phyloP scores from a whole-genome alignment of 2,113 vertebrate genomes.

The Arothron firmamentum region DNA sequence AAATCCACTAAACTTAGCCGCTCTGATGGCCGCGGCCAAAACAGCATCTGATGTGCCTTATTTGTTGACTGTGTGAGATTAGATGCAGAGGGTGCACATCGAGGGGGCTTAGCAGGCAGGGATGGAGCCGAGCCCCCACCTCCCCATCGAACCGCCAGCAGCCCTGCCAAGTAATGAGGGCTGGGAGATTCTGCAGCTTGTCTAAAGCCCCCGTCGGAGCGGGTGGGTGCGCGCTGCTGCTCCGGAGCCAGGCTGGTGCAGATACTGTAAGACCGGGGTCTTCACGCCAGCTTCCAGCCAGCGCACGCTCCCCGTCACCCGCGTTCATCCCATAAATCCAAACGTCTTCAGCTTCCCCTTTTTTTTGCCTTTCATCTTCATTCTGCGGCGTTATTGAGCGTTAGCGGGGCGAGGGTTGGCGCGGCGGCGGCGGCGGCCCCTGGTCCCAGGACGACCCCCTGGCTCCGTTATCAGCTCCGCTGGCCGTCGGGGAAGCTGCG shows the following conservation, averaged over 20 bases:
- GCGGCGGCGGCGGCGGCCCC: background rate
- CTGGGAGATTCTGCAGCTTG: conserved; percentile 52
- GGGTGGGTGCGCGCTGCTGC: conserved; percentile 37
- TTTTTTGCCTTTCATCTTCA: too few species aligned
- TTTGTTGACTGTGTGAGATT: conserved; percentile 79
- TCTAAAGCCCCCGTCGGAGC: conserved; percentile 55
- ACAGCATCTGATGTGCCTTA: conserved; percentile 80
- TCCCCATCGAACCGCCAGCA: conserved; percentile 46
- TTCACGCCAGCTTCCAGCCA: too few species aligned
- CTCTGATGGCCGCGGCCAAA: conserved; percentile 68
- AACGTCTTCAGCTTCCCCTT: too few species aligned
- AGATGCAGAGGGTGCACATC: conserved; percentile 71
- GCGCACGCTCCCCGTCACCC: too few species aligned
- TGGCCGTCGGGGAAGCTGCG: background rate
- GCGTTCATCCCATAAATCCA: too few species aligned
- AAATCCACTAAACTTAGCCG: conserved; percentile 77
- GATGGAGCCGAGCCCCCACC: conserved; percentile 37
- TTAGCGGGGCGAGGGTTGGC: too few species aligned
- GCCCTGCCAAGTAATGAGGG: conserved; percentile 50
- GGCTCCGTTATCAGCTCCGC: background rate
- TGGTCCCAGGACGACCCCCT: background rate
- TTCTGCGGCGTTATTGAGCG: too few species aligned
- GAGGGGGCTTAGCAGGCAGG: conserved; percentile 58
- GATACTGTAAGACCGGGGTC: conserved; percentile 25
- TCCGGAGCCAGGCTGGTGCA: conserved; percentile 52